Percentiles rank a stretch among this genome's conserved stretches.
These are phyloP conservation scores for Myripristis murdjan DNA, from an alignment of 2,797 vertebrate genomes.

Conservation along the genomic window DNA sequence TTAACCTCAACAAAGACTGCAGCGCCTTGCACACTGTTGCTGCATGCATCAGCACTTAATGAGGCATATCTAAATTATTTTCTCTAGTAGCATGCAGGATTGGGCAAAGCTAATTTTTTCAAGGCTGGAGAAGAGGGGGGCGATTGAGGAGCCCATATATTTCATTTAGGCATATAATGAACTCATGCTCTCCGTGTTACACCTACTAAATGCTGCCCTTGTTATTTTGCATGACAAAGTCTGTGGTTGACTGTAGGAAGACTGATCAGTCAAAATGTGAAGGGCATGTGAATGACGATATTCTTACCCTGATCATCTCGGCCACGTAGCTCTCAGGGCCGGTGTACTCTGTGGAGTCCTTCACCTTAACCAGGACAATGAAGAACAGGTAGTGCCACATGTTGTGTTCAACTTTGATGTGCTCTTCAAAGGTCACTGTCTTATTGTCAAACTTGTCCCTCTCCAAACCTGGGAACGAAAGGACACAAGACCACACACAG, in stretches of 20 bases:
- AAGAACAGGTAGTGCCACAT: constrained; percentile 99
- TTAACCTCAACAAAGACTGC: constrained; percentile 50
- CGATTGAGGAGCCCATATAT: background rate
- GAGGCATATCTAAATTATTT: background rate
- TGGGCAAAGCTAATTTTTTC: background rate
- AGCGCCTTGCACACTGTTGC: constrained; percentile 3
- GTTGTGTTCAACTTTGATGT: constrained; percentile 99
- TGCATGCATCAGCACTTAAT: background rate
- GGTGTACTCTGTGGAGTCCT: constrained; percentile 98
- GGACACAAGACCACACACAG: background rate
- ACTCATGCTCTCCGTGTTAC: too few species aligned
- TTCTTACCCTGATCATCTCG: constrained; percentile 97
- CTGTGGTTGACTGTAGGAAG: background rate
- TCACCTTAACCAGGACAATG: constrained; percentile 97
- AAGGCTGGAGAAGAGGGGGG: background rate
- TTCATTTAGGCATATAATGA: background rate
- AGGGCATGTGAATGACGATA: background rate
- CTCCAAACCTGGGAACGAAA: constrained; percentile 89
- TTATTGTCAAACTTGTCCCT: constrained; percentile 99
- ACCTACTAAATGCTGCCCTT: background rate
- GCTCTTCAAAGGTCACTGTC: constrained; percentile 98
- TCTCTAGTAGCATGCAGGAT: background rate
- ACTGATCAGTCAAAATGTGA: background rate
- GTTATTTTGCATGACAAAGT: background rate
- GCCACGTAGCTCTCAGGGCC: constrained; percentile 98